Evolutionary conservation across 2,797 vertebrate genomes (phyloP).

Genomic region (Leuciscus waleckii): DNA sequence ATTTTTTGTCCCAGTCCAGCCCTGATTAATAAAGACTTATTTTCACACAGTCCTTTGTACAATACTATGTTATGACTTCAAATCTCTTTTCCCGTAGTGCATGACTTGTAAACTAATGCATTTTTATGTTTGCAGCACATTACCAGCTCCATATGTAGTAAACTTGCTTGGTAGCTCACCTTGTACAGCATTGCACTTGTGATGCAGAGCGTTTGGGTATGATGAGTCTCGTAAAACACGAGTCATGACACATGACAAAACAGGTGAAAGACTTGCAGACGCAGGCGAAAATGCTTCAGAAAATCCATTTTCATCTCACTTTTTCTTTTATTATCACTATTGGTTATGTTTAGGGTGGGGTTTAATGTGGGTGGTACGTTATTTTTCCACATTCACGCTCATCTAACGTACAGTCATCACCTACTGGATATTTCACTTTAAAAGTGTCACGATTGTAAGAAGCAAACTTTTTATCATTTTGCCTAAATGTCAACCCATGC

Average conservation of each 20-base stretch:
- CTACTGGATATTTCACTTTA: neutral
- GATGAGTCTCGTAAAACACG: neutral
- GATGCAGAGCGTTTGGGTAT: neutral
- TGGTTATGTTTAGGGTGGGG: neutral
- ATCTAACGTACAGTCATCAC: neutral
- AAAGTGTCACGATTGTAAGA: neutral
- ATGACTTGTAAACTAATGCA: neutral
- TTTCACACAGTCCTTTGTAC: no score
- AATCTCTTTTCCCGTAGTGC: neutral
- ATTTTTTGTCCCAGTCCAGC: no score
- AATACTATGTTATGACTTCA: neutral
- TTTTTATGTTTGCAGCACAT: neutral
- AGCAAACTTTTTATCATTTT: neutral
- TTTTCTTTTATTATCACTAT: neutral
- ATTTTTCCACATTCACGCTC: neutral
- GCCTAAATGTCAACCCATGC: neutral
- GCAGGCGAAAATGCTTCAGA: neutral
- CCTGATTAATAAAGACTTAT: no score
- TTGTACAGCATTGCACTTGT: neutral
- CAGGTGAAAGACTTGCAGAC: neutral
- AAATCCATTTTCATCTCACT: neutral
- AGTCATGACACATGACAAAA: neutral
- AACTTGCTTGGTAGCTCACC: no score
- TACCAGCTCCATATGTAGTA: neutral
- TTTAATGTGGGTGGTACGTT: neutral